These are phyloP conservation scores for Schizotus pectinicornis DNA, from an alignment of 2,888 invertebrate genomes.

Conservation along the genomic window DNA sequence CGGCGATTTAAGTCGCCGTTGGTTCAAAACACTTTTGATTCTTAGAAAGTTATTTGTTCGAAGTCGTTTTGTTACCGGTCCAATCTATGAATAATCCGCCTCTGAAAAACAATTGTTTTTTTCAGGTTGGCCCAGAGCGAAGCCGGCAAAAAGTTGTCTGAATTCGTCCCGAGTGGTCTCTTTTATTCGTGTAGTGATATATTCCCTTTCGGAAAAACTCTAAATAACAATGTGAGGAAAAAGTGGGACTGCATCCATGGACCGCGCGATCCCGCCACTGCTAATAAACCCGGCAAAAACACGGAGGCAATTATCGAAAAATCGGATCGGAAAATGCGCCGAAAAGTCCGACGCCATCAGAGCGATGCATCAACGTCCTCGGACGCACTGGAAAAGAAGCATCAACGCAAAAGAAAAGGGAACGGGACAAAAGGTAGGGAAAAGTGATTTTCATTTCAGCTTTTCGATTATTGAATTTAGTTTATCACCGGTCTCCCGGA, in stretches of 20 bases:
- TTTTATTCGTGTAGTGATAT: slow-evolving; percentile 41
- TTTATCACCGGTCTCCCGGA: neutral
- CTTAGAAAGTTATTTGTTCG: too few species aligned
- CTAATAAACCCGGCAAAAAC: slow-evolving; percentile 34
- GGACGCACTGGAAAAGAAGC: slow-evolving; percentile 16
- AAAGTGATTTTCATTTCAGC: slow-evolving; percentile 19
- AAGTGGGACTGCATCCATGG: slow-evolving; percentile 28
- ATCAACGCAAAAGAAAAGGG: slow-evolving; percentile 27
- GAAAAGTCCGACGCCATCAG: slow-evolving; percentile 25
- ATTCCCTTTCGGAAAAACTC: slow-evolving; percentile 33
- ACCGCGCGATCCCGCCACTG: slow-evolving; percentile 33
- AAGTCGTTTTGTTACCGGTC: too few species aligned
- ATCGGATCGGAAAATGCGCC: slow-evolving; percentile 33
- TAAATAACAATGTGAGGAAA: slow-evolving; percentile 15
- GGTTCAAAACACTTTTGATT: too few species aligned
- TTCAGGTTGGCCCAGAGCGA: slow-evolving; percentile 3
- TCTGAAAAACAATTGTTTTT: neutral
- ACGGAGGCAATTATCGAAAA: slow-evolving; percentile 30
- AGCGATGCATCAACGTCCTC: slow-evolving; percentile 38
- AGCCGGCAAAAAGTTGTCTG: neutral
- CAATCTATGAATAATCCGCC: too few species aligned
- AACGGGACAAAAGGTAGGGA: slow-evolving; percentile 35
- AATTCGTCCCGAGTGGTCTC: slow-evolving; percentile 19
- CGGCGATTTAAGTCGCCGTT: neutral
- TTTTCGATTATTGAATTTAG: slow-evolving; percentile 21